These are phyloP conservation scores for Gibbula magus DNA, from an alignment of 2,888 invertebrate genomes.

Conservation along the genomic window DNA sequence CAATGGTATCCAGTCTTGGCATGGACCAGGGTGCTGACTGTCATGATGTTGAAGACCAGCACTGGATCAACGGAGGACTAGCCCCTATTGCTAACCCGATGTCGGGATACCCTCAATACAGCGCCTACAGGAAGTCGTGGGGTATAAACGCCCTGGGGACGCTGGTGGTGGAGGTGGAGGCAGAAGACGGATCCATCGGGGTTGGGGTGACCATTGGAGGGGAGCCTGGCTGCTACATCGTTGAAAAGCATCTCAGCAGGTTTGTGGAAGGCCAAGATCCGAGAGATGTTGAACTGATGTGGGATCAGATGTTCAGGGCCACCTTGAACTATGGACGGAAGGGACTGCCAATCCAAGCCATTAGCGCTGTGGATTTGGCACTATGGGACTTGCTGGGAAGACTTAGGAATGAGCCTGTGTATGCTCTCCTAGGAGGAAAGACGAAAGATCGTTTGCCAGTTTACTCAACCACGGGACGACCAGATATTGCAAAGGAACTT, in stretches of 20 bases:
- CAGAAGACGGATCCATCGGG: slow-evolving; percentile 68
- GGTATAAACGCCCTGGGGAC: slow-evolving; percentile 71
- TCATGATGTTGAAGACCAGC: slow-evolving; percentile 68
- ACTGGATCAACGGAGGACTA: slow-evolving; percentile 70
- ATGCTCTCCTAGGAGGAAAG: slow-evolving; percentile 70
- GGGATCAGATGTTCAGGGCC: slow-evolving; percentile 71
- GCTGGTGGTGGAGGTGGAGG: slow-evolving; percentile 70
- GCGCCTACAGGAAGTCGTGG: slow-evolving; percentile 67
- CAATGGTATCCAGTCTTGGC: slow-evolving; percentile 34
- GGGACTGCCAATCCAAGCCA: slow-evolving; percentile 69
- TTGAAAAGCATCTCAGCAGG: slow-evolving; percentile 70
- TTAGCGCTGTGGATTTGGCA: slow-evolving; percentile 71
- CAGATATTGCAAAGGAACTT: slow-evolving; percentile 66
- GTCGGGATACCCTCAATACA: slow-evolving; percentile 63
- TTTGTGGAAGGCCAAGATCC: slow-evolving; percentile 72
- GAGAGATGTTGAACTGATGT: slow-evolving; percentile 67
- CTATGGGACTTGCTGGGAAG: slow-evolving; percentile 72
- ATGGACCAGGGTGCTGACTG: slow-evolving; percentile 70
- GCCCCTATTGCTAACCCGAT: slow-evolving; percentile 70
- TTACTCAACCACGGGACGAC: slow-evolving; percentile 69
- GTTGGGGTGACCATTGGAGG: slow-evolving; percentile 71
- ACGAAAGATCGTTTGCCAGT: slow-evolving; percentile 70
- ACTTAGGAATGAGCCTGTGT: slow-evolving; percentile 68
- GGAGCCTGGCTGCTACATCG: slow-evolving; percentile 69
- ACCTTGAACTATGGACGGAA: slow-evolving; percentile 72